These are phyloP conservation scores for Nomada hirtipes DNA, from an alignment of 2,888 invertebrate species.

Conservation along the genomic window DNA sequence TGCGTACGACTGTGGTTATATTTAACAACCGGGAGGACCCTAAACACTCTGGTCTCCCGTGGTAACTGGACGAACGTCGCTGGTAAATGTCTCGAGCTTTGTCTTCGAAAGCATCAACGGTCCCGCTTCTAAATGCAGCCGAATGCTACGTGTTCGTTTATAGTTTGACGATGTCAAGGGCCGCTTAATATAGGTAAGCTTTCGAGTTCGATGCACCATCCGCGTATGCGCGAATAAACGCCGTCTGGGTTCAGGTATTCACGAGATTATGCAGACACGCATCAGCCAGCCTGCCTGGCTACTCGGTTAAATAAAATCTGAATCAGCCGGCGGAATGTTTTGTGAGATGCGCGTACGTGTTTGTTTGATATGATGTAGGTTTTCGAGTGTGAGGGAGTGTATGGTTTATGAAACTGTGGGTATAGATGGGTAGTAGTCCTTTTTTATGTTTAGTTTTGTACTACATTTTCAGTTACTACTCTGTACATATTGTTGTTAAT, in stretches of 20 bases:
- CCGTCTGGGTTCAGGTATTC: slow-evolving; percentile 45
- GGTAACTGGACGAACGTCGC: slow-evolving; percentile 58
- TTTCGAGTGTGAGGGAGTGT: neutral
- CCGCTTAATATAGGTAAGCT: slow-evolving; percentile 71
- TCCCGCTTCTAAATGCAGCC: slow-evolving; percentile 62
- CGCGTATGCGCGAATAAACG: slow-evolving; percentile 37
- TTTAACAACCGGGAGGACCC: slow-evolving; percentile 65
- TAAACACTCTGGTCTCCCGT: slow-evolving; percentile 43
- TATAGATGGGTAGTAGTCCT: too few species aligned
- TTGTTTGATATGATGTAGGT: neutral
- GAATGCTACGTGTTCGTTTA: slow-evolving; percentile 52
- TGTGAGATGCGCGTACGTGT: neutral
- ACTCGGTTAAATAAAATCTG: neutral
- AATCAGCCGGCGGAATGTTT: neutral
- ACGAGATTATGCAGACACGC: slow-evolving; percentile 34
- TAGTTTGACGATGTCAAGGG: slow-evolving; percentile 71
- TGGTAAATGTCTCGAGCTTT: slow-evolving; percentile 68
- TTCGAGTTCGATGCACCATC: slow-evolving; percentile 65
- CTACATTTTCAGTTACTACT: too few species aligned
- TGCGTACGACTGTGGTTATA: slow-evolving; percentile 67
- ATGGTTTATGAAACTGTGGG: too few species aligned
- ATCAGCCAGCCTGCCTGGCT: slow-evolving; percentile 5
- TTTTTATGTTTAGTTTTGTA: too few species aligned
- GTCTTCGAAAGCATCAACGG: slow-evolving; percentile 57
- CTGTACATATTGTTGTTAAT: too few species aligned